phyloP scores from a whole-genome alignment of 2,888 invertebrate genomes.

The Aelia acuminata region DNA sequence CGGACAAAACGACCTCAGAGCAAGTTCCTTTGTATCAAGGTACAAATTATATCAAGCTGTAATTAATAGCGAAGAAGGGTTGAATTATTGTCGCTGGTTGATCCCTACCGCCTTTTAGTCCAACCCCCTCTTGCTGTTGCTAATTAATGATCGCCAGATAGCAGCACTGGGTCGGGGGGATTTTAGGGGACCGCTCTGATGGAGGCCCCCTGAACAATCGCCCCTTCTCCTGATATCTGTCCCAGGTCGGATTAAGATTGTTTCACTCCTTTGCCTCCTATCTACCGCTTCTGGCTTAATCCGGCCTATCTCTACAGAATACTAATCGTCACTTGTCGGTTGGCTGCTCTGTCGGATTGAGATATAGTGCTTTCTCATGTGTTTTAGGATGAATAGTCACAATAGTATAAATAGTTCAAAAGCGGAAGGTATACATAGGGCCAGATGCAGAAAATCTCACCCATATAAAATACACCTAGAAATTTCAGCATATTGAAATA shows the following conservation, averaged over 20 bases:
- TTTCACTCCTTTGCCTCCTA: slow-evolving; percentile 5
- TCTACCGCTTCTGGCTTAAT: slow-evolving; percentile 3
- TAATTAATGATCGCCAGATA: slow-evolving; percentile 45
- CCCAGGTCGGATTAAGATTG: neutral
- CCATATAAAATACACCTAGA: too few species aligned
- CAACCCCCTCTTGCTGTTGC: neutral
- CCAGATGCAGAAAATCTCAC: too few species aligned
- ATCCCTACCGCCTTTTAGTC: slow-evolving; percentile 22
- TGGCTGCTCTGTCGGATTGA: neutral
- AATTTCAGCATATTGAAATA: too few species aligned
- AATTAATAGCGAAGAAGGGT: slow-evolving; percentile 11
- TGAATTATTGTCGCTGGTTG: slow-evolving; percentile 40
- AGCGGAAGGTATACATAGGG: too few species aligned
- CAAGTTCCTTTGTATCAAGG: neutral
- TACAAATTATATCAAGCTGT: neutral
- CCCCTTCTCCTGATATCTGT: slow-evolving; percentile 2
- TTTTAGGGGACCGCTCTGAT: neutral
- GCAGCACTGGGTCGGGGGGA: neutral
- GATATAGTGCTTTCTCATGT: neutral
- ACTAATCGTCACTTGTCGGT: neutral
- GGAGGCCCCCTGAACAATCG: neutral
- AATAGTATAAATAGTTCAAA: too few species aligned
- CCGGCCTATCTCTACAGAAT: neutral
- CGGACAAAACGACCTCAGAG: neutral
- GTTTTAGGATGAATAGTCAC: too few species aligned